Evolutionary conservation across 2,888 invertebrate genomes (phyloP).

Genomic region (Cactoblastis cactorum): DNA sequence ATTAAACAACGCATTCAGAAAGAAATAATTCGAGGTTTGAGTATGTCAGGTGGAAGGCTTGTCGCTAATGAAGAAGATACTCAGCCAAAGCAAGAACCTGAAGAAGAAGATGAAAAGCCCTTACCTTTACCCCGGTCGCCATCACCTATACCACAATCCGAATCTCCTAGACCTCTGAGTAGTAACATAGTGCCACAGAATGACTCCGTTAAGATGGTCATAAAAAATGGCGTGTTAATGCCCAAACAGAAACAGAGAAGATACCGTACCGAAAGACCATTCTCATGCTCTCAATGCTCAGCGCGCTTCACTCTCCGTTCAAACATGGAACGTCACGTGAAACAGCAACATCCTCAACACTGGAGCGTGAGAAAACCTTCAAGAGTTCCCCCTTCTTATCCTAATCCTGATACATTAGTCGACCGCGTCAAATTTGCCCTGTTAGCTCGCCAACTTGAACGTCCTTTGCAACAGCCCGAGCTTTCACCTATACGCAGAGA

Average conservation of each 20-base stretch:
- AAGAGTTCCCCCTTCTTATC: constrained; percentile 63
- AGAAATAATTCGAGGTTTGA: constrained; percentile 81
- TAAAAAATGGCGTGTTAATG: constrained; percentile 93
- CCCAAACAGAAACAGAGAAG: constrained; percentile 95
- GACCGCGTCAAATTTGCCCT: constrained; percentile 85
- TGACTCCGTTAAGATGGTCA: constrained; percentile 91
- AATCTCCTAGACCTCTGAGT: constrained; percentile 72
- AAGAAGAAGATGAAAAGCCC: constrained; percentile 77
- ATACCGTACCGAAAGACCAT: constrained; percentile 93
- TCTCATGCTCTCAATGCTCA: constrained; percentile 93
- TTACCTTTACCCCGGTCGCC: constrained; percentile 57
- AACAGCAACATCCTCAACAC: constrained; percentile 94
- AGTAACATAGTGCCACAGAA: constrained; percentile 63
- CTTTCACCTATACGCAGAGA: constrained; percentile 61
- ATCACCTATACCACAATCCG: constrained; percentile 65
- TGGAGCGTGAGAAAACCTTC: constrained; percentile 88
- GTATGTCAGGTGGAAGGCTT: constrained; percentile 85
- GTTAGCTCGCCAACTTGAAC: constrained; percentile 87
- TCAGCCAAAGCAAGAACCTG: constrained; percentile 65
- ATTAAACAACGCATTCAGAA: constrained; percentile 84
- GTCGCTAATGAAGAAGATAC: constrained; percentile 59
- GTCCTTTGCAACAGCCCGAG: constrained; percentile 70
- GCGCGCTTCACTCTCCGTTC: constrained; percentile 94
- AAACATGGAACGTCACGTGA: constrained; percentile 96
- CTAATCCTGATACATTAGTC: constrained; percentile 49